Base-by-base conservation (phyloP, 2,113 vertebrate species). In the Centropus unirufus region DNA sequence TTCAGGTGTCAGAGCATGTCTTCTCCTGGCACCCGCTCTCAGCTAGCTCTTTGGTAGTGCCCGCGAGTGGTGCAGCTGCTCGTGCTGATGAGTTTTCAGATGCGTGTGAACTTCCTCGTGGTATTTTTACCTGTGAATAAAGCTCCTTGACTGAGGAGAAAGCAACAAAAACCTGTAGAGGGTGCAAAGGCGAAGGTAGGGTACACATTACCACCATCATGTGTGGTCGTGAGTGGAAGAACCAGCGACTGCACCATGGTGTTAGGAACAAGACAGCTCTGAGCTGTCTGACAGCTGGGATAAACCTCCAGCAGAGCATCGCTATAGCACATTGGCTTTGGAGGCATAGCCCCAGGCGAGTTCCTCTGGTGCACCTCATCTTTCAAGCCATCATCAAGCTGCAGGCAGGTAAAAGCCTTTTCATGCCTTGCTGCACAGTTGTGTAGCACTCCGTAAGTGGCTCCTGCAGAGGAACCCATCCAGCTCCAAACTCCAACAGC, bases 231-330 rank as follows among this genome's bases (percentile, higher is more conserved):
- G 55, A 85, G 64, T 67, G 63, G 55, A 44, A 54, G 40, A 72
- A 15, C 20, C 34, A 4, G 9, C 1, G 0, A 21, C 23, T 32
- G 55, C 5, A 2, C 26, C 0, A 3, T 8, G n/a, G n/a, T 19
- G 52, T 47, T 61, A 51, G 21, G 81, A 87, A 4, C 4, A 44
- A 58, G 46, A 47, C 55, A 66, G 39, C 68, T 83, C 76, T 54
- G 59, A 83, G 40, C 44, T 36, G 83, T 42, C 47, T 34, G 24
- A 29, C 54, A 81, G 69, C 32, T 44, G 39, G 69, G 23, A 57
- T 68, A 32, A 49, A 78, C 29, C 49, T 57, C 22, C 44, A 86
- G 24, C 49, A 64, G 63, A 66, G 14, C 12, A 58, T 24, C 36
- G 58, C 49, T 64, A 1, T 6, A 57, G 46, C 11, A 11, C 15